Conservation (phyloP, 2,797 vertebrate genomes). For the Tachyglossus aculeatus region DNA sequence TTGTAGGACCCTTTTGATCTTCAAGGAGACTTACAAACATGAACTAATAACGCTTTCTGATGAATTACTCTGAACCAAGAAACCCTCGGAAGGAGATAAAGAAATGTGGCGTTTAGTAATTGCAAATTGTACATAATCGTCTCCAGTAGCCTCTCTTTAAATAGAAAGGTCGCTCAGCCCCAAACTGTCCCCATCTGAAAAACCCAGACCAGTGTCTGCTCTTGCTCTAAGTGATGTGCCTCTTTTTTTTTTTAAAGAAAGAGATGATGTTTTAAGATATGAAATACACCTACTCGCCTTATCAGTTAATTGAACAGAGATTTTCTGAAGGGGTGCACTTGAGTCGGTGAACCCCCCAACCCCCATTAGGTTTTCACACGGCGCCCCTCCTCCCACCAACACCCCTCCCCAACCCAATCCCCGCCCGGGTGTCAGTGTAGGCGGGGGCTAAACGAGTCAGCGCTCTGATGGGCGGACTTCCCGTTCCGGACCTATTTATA, state of each 20-base stretch:
- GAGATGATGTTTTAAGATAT: too few species aligned
- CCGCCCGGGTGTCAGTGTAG: background rate
- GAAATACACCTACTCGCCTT: too few species aligned
- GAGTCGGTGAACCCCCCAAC: too few species aligned
- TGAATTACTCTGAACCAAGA: conserved; percentile 32
- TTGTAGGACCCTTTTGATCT: conserved; percentile 31
- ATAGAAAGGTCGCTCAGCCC: background rate
- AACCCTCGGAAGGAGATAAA: conserved; percentile 38
- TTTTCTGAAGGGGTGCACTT: too few species aligned
- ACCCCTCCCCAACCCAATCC: background rate
- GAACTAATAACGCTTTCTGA: background rate
- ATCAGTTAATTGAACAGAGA: too few species aligned
- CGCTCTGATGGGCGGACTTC: background rate
- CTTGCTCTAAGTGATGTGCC: background rate
- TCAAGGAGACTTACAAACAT: conserved; percentile 25
- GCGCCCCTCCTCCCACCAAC: background rate
- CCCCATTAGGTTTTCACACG: background rate
- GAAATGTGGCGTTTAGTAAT: background rate
- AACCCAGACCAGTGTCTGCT: background rate
- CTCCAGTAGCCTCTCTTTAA: background rate
- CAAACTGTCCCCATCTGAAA: background rate
- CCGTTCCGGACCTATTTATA: background rate
- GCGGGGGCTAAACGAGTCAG: background rate
- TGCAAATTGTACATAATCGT: conserved; percentile 23
- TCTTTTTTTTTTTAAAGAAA: too few species aligned